A percentile compares a stretch with the other conserved stretches of the same genome.
These are phyloP conservation scores for Herpailurus yagouaroundi DNA, from an alignment of 2,113 vertebrate species.

Conservation along the genomic window DNA sequence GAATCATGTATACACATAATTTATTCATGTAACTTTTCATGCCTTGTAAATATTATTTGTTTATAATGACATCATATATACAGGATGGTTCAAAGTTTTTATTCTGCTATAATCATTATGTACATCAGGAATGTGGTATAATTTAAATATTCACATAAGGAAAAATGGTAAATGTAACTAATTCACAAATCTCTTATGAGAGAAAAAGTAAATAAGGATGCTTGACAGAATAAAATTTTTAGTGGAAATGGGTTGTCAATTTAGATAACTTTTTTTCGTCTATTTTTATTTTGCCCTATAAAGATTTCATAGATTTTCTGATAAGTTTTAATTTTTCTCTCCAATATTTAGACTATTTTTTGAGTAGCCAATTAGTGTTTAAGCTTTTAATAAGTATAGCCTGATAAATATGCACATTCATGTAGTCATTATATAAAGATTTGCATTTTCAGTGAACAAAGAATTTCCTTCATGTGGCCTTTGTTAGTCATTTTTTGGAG, in stretches of 20 bases:
- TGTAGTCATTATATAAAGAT: not conserved
- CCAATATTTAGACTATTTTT: not conserved
- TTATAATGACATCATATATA: not conserved
- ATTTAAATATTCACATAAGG: constrained; percentile 45
- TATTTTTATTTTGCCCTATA: not conserved
- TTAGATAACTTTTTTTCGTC: not conserved
- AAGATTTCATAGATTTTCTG: not conserved
- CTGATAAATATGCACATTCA: not conserved
- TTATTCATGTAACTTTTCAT: not conserved
- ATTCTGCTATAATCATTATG: not conserved
- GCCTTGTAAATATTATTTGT: not conserved
- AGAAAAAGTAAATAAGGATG: constrained; percentile 39
- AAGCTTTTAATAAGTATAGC: not conserved
- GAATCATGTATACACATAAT: not conserved
- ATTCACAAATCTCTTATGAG: not conserved
- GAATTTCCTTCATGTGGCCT: not conserved
- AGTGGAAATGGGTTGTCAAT: not conserved
- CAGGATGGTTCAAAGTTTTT: not conserved
- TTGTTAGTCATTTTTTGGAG: not conserved
- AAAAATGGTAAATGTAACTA: not conserved
- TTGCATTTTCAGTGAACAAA: not conserved
- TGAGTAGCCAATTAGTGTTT: not conserved
- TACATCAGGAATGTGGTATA: not conserved
- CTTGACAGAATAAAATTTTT: constrained; percentile 4
- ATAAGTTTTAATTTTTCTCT: not conserved